A percentile compares a stretch with the other conserved stretches of the same genome.
Evolutionary conservation across 2,888 invertebrate genomes (phyloP).

Genomic region (Xylophagus ater): DNA sequence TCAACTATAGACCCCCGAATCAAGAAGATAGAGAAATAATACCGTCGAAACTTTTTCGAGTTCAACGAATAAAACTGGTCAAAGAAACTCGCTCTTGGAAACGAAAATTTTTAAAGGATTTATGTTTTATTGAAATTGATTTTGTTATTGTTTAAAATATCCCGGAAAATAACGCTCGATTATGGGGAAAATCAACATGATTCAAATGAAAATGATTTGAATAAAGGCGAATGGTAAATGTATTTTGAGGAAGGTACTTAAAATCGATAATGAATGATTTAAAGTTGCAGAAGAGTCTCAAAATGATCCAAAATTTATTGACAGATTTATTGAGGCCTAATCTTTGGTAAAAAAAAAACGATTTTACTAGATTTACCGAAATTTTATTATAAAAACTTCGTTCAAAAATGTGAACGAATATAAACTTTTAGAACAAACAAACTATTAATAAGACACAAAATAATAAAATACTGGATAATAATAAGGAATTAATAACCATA

Average conservation of each 20-base stretch:
- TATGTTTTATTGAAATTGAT: constrained; percentile 51
- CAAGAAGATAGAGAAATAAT: constrained; percentile 62
- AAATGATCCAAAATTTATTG: constrained; percentile 50
- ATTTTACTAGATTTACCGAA: too few relatives aligned
- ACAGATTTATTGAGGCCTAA: constrained; percentile 61
- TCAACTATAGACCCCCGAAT: too few relatives aligned
- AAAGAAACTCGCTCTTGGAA: constrained; percentile 64
- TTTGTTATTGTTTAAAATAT: constrained; percentile 74
- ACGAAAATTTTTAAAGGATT: constrained; percentile 50
- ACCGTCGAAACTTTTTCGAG: constrained; percentile 69
- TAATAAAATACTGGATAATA: too few relatives aligned
- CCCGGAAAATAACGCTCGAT: constrained; percentile 57
- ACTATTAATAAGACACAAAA: too few relatives aligned
- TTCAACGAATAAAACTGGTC: constrained; percentile 58
- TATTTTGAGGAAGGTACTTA: constrained; percentile 49
- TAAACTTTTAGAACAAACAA: too few relatives aligned
- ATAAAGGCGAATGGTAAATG: constrained; percentile 70
- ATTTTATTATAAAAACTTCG: too few relatives aligned
- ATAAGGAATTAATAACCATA: too few relatives aligned
- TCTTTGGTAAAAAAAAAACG: too few relatives aligned
- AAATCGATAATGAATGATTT: constrained; percentile 43
- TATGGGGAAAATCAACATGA: constrained; percentile 74
- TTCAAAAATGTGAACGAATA: too few relatives aligned
- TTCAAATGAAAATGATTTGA: constrained; percentile 53
- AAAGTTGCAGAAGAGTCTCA: constrained; percentile 50